Percentiles rank a stretch among this genome's conserved stretches.
Evolutionary conservation across 1,140 invertebrate species (phyloP).

Genomic region (Ostrea denselamellosa): DNA sequence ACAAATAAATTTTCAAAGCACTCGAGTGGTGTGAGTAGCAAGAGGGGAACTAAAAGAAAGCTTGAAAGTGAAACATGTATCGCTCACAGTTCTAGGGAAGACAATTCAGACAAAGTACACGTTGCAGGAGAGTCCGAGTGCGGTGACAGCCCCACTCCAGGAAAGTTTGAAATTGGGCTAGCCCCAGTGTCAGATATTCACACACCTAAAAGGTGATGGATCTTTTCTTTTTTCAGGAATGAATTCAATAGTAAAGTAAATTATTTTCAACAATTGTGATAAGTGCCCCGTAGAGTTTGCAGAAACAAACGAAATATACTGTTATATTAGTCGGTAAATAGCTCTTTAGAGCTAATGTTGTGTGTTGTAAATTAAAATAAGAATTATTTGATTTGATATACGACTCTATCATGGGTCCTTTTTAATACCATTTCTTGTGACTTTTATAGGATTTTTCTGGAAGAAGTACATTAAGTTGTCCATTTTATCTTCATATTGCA

Average conservation of each 20-base stretch:
- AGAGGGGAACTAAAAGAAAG: slow-evolving; percentile 8
- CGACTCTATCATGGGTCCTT: too few species aligned
- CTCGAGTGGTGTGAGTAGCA: not conserved
- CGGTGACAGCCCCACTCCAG: not conserved
- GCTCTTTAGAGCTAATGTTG: too few species aligned
- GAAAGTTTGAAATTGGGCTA: slow-evolving; percentile 13
- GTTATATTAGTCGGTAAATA: too few species aligned
- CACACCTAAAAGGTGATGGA: slow-evolving; percentile 39
- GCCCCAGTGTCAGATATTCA: slow-evolving; percentile 30
- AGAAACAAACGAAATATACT: too few species aligned
- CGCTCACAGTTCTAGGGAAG: not conserved
- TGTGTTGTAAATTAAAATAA: too few species aligned
- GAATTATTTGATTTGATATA: too few species aligned
- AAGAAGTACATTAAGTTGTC: too few species aligned
- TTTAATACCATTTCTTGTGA: too few species aligned
- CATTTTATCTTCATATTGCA: too few species aligned
- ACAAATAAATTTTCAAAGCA: slow-evolving; percentile 18
- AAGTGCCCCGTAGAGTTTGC: too few species aligned
- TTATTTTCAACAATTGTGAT: not conserved
- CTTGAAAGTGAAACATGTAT: not conserved
- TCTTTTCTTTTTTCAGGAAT: not conserved
- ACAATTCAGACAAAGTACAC: not conserved
- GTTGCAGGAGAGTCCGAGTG: not conserved
- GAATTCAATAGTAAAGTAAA: not conserved
- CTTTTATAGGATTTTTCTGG: too few species aligned